Conservation (phyloP, 37 sponge, comb jelly and placozoan genomes). For the Agelas oroides region DNA sequence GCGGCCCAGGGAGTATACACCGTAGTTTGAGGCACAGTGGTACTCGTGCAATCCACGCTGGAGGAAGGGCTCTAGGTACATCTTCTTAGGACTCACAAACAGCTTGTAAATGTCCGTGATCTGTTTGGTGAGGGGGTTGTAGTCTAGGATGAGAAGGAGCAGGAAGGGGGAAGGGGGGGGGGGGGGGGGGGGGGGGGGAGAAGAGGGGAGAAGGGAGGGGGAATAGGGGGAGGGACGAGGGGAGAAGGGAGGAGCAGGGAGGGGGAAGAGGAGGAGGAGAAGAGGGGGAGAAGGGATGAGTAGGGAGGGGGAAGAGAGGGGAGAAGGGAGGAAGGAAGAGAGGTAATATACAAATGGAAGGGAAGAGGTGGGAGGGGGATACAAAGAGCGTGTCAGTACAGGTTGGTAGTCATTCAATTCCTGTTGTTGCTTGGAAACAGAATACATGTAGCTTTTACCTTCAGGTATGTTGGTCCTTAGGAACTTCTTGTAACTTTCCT, state of each 20-base stretch:
- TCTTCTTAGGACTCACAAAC: slow-evolving; percentile 40
- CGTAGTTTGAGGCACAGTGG: not conserved
- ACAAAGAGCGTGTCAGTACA: too few relatives aligned
- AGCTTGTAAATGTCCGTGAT: slow-evolving; percentile 49
- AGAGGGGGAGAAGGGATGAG: too few relatives aligned
- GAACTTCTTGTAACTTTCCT: not conserved
- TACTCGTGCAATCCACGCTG: slow-evolving; percentile 38
- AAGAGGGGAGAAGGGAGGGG: not conserved
- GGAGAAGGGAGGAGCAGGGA: not conserved
- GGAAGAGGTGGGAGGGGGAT: too few relatives aligned
- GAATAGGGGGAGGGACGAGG: not conserved
- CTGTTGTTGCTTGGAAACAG: too few relatives aligned
- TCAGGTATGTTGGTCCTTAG: slow-evolving; percentile 26
- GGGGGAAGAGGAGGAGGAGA: not conserved
- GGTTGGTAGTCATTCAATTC: too few relatives aligned
- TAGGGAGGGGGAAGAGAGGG: too few relatives aligned
- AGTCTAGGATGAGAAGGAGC: not conserved
- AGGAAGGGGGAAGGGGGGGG: too few relatives aligned
- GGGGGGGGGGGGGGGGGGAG: not conserved
- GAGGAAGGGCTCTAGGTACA: slow-evolving; percentile 49
- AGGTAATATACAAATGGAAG: too few relatives aligned
- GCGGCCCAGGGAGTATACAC: slow-evolving; percentile 10
- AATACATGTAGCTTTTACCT: slow-evolving; percentile 7
- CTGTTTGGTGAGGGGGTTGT: slow-evolving; percentile 1
- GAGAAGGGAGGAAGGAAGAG: too few relatives aligned